Evolutionary conservation across 2,797 vertebrate genomes (phyloP).

Genomic region (Potorous gilbertii): DNA sequence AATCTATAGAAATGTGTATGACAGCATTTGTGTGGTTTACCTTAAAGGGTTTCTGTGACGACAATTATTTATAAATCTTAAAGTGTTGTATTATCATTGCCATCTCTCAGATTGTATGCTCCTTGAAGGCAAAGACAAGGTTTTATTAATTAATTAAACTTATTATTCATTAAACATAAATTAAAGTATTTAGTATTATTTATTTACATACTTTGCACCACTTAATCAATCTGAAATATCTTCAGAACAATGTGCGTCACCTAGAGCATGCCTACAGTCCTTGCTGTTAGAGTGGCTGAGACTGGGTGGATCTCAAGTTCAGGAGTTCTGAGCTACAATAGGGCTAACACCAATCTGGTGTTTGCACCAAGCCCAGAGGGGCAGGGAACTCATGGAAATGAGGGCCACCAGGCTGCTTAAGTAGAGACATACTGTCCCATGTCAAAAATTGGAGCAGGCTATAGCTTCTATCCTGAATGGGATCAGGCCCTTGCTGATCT

Average conservation of each 20-base stretch:
- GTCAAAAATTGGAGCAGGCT: neutral
- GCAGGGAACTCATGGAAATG: too few relatives aligned
- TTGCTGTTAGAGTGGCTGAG: neutral
- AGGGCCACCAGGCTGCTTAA: neutral
- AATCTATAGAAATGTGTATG: neutral
- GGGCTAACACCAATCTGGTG: neutral
- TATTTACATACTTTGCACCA: neutral
- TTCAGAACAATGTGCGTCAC: neutral
- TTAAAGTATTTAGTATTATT: neutral
- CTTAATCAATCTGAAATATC: neutral
- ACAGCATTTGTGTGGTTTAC: neutral
- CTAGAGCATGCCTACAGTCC: neutral
- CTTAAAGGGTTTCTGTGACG: neutral
- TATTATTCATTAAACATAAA: neutral
- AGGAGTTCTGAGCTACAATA: neutral
- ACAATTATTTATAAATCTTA: neutral
- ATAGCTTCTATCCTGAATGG: neutral
- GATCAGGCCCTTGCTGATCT: neutral
- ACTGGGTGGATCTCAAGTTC: neutral
- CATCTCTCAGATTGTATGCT: neutral
- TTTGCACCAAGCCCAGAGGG: neutral
- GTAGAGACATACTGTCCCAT: neutral
- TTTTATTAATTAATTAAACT: neutral
- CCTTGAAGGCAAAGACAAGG: neutral
- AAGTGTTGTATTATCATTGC: neutral